Base-by-base conservation (phyloP, 1,140 invertebrate species). In the Papilio glaucus region DNA sequence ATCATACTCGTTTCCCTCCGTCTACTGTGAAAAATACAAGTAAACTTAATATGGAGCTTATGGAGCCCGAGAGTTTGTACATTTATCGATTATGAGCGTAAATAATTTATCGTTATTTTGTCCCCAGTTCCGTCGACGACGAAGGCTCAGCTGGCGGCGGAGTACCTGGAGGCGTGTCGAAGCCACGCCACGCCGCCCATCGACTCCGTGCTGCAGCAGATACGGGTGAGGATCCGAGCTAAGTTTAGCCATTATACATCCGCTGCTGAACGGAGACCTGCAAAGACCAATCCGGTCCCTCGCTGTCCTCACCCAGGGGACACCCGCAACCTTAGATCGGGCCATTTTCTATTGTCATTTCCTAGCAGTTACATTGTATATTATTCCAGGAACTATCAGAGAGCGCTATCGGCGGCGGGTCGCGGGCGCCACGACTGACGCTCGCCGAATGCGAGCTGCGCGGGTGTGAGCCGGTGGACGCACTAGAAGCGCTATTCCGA, bases 111-210 rank as follows among this genome's bases (percentile, higher is more conserved):
- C 2, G 13, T 42, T 78, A 73, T 15, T 80, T 80, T 79, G n/a
- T n/a, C n/a, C n/a, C 0, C 88, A 91, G 89, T 91, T n/a, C 87
- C 87, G 7, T 42, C 80, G 18, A 89, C 85, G 73, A 85, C 85
- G 53, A 79, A 85, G 29, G 94, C 96, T 74, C 95, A 97, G 81
- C 93, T 97, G 73, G 91, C 96, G 9, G 94, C 94, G 61, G 94
- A 96, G 57, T 97, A 97, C 89, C 93, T 94, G 80, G 93, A 94
- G 78, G 96, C 96, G 39, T 98, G 97, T 89, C 88, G 94, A 65
- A 94, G 95, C 79, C 96, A 97, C 93, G 90, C 93, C 78, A 95
- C 96, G 29, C 89, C 94, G 81, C 96, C 96, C 33, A 89, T 97
- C 65, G 93, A 94, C 71, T 94, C 92, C 74, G 94, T 98, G 72